Conservation (phyloP, 2,797 vertebrate species). For the Myripristis jacobus region DNA sequence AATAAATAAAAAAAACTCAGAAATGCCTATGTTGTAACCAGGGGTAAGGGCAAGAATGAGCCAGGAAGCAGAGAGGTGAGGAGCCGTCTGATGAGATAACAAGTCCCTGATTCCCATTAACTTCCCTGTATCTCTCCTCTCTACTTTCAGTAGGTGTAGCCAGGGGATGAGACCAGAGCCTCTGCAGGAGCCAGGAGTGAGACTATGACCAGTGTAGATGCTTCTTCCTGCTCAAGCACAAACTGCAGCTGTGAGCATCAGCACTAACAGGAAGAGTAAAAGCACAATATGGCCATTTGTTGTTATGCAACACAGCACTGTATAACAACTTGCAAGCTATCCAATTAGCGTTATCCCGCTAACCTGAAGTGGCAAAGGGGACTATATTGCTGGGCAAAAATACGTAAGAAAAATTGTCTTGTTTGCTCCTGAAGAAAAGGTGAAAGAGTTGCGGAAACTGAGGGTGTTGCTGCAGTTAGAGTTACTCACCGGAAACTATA, state of each 20-base stretch:
- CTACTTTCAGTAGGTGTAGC: constrained; percentile 15
- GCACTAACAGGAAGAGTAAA: constrained; percentile 1
- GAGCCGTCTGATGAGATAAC: constrained; percentile 11
- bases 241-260: not conserved
- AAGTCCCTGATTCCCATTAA: constrained; percentile 29
- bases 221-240: constrained; percentile 6
- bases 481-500: too few relatives aligned
- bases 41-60: not conserved
- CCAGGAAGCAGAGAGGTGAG: not conserved
- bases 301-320: constrained; percentile 11
- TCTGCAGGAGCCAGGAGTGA: not conserved
- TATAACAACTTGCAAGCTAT: not conserved
- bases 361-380: too few relatives aligned
- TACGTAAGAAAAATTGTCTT: too few relatives aligned
- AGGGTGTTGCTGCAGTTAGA: too few relatives aligned
- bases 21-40: constrained; percentile 21
- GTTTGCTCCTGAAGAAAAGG: too few relatives aligned
- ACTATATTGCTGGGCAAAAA: too few relatives aligned
- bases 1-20: not conserved
- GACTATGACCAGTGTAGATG: constrained; percentile 10
- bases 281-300: constrained; percentile 16
- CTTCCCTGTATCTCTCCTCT: constrained; percentile 14
- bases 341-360: too few relatives aligned
- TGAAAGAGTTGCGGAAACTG: too few relatives aligned
- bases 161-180: not conserved